Evolutionary conservation across 1,140 invertebrate species (phyloP), one percentile per base, ranked within the genome.

Genomic region (Trialeurodes vaporariorum): DNA sequence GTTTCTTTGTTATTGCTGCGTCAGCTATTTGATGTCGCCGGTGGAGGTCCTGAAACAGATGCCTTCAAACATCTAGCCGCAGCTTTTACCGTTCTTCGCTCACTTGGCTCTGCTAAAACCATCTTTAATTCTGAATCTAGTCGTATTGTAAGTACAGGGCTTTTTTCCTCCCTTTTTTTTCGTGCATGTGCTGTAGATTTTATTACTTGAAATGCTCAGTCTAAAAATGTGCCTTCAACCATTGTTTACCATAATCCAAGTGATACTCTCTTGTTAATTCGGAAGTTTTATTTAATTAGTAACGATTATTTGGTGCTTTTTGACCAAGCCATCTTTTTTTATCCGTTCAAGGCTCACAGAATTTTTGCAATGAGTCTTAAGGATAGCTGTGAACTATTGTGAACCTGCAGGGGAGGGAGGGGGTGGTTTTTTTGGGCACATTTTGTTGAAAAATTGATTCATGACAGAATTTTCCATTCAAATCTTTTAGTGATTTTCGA

Each of bases 41-140:
- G 93, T 60, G 93, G 92, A 66, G 93, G 93, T 13, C 89, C 91
- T 0, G 93, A 96, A 80, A 96, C 93, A 1, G 93, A 96, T 79
- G 91, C 93, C n/a, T 97, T 95, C 77, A 96, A 96, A 80, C 93
- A 96, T 79, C 83, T 98, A 66, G 91, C 92, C 0, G 94, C 94
- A 24, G 92, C 94, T 17, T 94, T 98, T 76, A 96, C 94, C 24
- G 94, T 96, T 17, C 83, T 96, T 27, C 83, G 93, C 67, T 93
- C 93, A 0, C 83, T 98, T 61, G 93, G 93, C 62, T 92, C 91
- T 25, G 94, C 94, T 2, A 92, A 92, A 77, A 96, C 93, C 11
- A 84, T 85, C 25, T 89, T 87, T 66, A 97, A 96, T 79, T 89
- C 90, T 9, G 91, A 97, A 83, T 94, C 93, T 75, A 96, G 92